phyloP scores from a whole-genome alignment of 2,113 vertebrate genomes.

The Rhinoderma darwinii region DNA sequence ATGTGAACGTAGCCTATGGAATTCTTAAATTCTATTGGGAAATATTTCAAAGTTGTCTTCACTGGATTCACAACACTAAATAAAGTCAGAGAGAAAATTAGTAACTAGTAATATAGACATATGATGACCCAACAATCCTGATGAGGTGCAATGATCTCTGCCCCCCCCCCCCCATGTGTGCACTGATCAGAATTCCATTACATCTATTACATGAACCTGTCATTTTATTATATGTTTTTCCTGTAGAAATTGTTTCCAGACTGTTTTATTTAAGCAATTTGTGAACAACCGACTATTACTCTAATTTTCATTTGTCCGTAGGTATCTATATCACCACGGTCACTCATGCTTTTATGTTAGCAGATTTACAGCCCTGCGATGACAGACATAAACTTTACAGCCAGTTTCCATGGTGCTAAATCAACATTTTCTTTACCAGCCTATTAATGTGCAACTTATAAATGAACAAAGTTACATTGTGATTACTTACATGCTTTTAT shows the following conservation, averaged over 20 bases:
- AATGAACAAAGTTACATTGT: constrained; percentile 39
- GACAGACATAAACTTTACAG: constrained; percentile 22
- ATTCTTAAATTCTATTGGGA: too few species aligned
- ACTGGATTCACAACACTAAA: too few species aligned
- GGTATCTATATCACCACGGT: neutral
- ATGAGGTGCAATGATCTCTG: too few species aligned
- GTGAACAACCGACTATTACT: constrained; percentile 2
- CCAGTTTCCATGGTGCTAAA: constrained; percentile 13
- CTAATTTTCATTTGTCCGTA: neutral
- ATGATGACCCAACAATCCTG: too few species aligned
- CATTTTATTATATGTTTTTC: neutral
- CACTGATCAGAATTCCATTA: neutral
- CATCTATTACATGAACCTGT: neutral
- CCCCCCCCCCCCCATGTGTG: neutral
- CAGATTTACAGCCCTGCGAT: constrained; percentile 33
- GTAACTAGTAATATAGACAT: too few species aligned
- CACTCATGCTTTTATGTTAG: neutral
- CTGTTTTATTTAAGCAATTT: neutral
- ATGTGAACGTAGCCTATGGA: too few species aligned
- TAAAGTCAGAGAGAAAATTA: too few species aligned
- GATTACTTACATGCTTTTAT: constrained; percentile 20
- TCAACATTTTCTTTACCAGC: constrained; percentile 41
- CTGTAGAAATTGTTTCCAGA: neutral
- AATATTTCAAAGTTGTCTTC: too few species aligned
- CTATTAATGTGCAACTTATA: constrained; percentile 37